Conservation (phyloP, 2,888 invertebrate species). For the Branchipolynoe longqiensis region DNA sequence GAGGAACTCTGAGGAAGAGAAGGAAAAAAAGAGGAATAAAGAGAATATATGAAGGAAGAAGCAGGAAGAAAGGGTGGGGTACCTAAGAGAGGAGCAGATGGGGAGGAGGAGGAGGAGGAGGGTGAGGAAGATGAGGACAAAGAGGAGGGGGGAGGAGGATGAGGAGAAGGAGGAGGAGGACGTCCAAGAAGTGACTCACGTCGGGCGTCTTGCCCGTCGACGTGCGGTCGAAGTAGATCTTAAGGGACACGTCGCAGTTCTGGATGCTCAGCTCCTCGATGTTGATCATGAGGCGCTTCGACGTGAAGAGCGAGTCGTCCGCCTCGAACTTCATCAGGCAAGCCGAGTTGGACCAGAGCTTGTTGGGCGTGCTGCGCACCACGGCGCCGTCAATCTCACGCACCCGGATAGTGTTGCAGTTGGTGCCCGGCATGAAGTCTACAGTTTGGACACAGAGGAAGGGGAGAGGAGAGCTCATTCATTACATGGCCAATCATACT, state of each 20-base stretch:
- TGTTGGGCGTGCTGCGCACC: conserved; percentile 33
- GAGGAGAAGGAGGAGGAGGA: too few species aligned
- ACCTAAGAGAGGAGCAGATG: too few species aligned
- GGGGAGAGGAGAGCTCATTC: too few species aligned
- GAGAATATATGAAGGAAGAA: too few species aligned
- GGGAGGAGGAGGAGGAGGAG: too few species aligned
- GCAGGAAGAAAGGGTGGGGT: too few species aligned
- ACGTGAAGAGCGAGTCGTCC: conserved; percentile 48
- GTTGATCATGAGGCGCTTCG: conserved; percentile 53
- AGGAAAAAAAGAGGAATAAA: too few species aligned
- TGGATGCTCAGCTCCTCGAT: conserved; percentile 33
- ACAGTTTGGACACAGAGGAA: neutral
- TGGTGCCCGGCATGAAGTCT: conserved; percentile 31
- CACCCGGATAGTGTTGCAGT: conserved; percentile 9
- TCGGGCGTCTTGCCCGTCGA: conserved; percentile 28
- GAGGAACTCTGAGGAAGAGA: too few species aligned
- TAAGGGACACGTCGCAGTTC: conserved; percentile 14
- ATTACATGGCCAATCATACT: too few species aligned
- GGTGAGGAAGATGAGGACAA: too few species aligned
- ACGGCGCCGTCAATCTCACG: conserved; percentile 52
- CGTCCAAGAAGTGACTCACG: neutral
- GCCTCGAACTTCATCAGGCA: conserved; percentile 27
- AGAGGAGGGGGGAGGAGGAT: too few species aligned
- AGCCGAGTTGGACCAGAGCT: neutral
- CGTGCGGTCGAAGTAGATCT: conserved; percentile 12